phyloP scores from a whole-genome alignment of 2,888 invertebrate species.

The Aradus depressus region DNA sequence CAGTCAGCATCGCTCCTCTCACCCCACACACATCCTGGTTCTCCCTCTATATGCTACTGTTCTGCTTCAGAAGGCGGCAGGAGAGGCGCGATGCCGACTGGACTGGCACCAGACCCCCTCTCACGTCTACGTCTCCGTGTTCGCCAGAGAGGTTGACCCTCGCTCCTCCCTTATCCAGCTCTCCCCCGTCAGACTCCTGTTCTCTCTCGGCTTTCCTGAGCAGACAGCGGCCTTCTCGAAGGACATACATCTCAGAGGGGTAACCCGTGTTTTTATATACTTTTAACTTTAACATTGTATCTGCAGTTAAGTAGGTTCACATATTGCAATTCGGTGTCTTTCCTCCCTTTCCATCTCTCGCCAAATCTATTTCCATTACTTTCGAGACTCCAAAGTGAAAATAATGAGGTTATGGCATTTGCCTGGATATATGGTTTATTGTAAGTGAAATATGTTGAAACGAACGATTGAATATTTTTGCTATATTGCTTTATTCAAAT shows the following conservation, averaged over 20 bases:
- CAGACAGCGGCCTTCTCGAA: slow-evolving; percentile 60
- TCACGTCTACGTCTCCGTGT: slow-evolving; percentile 75
- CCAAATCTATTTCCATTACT: no score
- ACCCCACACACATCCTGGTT: neutral
- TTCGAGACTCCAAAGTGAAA: no score
- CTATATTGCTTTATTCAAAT: no score
- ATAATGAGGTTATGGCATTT: no score
- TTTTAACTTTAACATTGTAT: no score
- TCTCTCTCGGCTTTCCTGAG: slow-evolving; percentile 65
- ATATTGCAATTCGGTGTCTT: no score
- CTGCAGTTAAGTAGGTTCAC: no score
- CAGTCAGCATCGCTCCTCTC: no score
- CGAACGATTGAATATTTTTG: no score
- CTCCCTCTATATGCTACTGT: neutral
- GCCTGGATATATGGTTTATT: no score
- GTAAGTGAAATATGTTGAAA: no score
- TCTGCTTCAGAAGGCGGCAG: slow-evolving; percentile 40
- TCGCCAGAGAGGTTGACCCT: slow-evolving; percentile 82
- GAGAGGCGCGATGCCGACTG: slow-evolving; percentile 62
- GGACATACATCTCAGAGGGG: slow-evolving; percentile 71
- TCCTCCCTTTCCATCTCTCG: no score
- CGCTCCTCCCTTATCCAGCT: slow-evolving; percentile 60
- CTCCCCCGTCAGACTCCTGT: slow-evolving; percentile 69
- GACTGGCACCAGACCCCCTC: slow-evolving; percentile 93
- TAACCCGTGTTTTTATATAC: slow-evolving; percentile 43